Evolutionary conservation across 2,797 vertebrate genomes (phyloP).

Genomic region (Sebastes vulpes): DNA sequence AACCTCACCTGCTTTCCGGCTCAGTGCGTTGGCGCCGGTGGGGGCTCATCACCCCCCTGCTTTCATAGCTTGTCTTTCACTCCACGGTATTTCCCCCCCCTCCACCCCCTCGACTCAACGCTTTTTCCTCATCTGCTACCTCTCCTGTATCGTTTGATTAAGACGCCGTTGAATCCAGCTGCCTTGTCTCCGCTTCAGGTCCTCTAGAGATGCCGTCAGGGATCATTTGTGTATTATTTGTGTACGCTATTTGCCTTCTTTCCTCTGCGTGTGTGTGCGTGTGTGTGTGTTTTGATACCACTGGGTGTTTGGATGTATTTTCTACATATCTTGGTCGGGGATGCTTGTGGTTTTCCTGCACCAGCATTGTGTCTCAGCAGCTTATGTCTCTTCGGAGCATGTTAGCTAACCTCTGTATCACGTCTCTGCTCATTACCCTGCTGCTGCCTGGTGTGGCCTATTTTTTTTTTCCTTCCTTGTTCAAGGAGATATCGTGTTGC

Average conservation of each 20-base stretch:
- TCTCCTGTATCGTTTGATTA: constrained; percentile 62
- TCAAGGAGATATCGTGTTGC: constrained; percentile 30
- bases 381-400: constrained; percentile 28
- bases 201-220: constrained; percentile 44
- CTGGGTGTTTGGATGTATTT: constrained; percentile 35
- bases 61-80: constrained; percentile 46
- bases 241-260: constrained; percentile 6
- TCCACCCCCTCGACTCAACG: neutral
- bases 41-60: constrained; percentile 37
- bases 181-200: constrained; percentile 39
- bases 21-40: constrained; percentile 21
- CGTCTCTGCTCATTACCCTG: constrained; percentile 27
- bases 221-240: constrained; percentile 50
- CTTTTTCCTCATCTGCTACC: constrained; percentile 46
- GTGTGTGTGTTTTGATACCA: neutral
- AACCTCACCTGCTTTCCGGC: constrained; percentile 62
- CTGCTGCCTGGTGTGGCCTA: constrained; percentile 19
- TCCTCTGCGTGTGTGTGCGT: neutral
- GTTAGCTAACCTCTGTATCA: constrained; percentile 37
- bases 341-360: constrained; percentile 25
- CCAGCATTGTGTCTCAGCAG: constrained; percentile 28
- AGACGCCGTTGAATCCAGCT: constrained; percentile 57
- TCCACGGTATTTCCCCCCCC: neutral
- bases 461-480: constrained; percentile 36
- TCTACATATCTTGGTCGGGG: constrained; percentile 14